These are phyloP conservation scores for Eupithecia pulchellata DNA, from an alignment of 2,888 invertebrate genomes.

Conservation along the genomic window DNA sequence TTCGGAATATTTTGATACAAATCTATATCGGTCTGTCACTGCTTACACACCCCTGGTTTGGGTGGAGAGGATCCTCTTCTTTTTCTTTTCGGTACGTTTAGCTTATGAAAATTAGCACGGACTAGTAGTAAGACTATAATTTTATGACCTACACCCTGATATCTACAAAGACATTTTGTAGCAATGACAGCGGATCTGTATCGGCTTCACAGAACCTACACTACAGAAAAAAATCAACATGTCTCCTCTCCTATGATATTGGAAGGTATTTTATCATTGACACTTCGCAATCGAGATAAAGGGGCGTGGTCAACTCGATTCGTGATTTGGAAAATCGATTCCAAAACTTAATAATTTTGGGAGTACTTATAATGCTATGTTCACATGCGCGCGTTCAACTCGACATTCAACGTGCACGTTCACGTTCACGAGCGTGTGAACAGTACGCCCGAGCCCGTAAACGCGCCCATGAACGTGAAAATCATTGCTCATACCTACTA, in stretches of 20 bases:
- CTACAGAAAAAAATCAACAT: slow-evolving; percentile 85
- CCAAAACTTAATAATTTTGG: neutral
- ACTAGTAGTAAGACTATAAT: slow-evolving; percentile 78
- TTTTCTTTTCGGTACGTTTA: slow-evolving; percentile 71
- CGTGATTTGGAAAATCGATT: slow-evolving; percentile 49
- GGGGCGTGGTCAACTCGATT: slow-evolving; percentile 58
- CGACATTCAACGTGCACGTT: too few relatives aligned
- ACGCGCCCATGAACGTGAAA: too few relatives aligned
- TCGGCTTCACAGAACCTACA: slow-evolving; percentile 85
- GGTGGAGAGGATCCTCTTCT: slow-evolving; percentile 82
- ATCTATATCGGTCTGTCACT: slow-evolving; percentile 82
- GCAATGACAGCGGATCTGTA: slow-evolving; percentile 83
- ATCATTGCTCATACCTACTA: neutral
- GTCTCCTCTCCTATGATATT: slow-evolving; percentile 74
- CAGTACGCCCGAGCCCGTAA: too few relatives aligned
- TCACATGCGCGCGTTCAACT: too few relatives aligned
- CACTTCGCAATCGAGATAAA: slow-evolving; percentile 73
- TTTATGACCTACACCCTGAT: slow-evolving; percentile 85
- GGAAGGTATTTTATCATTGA: slow-evolving; percentile 77
- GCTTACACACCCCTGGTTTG: slow-evolving; percentile 84
- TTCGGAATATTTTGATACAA: slow-evolving; percentile 85
- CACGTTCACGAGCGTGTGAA: too few relatives aligned
- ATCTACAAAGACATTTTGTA: slow-evolving; percentile 85
- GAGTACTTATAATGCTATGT: neutral
- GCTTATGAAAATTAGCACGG: slow-evolving; percentile 78